These are phyloP conservation scores for Coturnix japonica DNA, from an alignment of 2,113 vertebrate genomes.

Conservation along the genomic window DNA sequence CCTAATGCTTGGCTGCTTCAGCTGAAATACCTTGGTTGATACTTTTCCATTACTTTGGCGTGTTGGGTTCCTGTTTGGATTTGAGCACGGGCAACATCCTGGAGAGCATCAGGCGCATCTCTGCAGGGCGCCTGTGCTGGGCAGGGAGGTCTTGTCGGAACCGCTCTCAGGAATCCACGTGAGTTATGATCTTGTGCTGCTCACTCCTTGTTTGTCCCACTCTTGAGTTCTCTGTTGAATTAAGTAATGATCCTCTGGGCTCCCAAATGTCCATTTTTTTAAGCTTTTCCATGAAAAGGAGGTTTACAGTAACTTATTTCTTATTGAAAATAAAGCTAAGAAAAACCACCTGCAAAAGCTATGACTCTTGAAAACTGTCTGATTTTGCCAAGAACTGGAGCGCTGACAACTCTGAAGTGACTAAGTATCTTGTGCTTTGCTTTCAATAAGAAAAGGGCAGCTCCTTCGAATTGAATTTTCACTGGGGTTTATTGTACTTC, in stretches of 20 bases:
- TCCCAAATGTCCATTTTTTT: not conserved
- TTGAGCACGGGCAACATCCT: not conserved
- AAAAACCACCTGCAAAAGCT: not conserved
- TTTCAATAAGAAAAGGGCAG: not conserved
- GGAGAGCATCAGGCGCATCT: not conserved
- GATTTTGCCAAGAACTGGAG: conserved; percentile 22
- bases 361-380: not conserved
- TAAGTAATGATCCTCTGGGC: not conserved
- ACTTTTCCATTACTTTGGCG: not conserved
- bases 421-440: not conserved
- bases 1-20: not conserved
- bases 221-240: not conserved
- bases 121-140: not conserved
- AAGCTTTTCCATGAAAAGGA: not conserved
- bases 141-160: not conserved
- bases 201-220: not conserved
- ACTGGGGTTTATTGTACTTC: not conserved
- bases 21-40: not conserved
- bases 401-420: not conserved
- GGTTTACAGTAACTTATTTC: not conserved
- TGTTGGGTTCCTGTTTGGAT: conserved; percentile 11
- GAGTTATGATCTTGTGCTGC: not conserved
- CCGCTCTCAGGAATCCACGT: fast-evolving
- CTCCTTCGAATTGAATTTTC: not conserved
- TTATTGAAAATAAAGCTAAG: not conserved